Evolutionary conservation across 53 echinoderm and acorn worm species (phyloP).

Genomic region (Hippasteria phrygiana): DNA sequence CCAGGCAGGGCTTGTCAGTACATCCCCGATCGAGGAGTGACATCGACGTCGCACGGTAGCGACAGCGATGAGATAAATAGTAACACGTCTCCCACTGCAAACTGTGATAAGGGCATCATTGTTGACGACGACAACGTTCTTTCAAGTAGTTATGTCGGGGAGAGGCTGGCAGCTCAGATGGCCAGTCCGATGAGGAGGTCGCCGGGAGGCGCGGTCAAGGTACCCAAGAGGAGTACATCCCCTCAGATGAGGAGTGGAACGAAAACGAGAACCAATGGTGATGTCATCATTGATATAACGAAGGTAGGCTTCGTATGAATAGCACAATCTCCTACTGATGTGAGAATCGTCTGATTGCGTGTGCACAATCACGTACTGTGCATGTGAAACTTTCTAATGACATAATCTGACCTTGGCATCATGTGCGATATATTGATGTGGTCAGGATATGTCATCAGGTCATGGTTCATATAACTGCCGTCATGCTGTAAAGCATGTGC

Average conservation of each 20-base stretch:
- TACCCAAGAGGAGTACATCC: conserved; percentile 73
- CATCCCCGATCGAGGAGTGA: conserved; percentile 5
- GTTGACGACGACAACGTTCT: conserved; percentile 56
- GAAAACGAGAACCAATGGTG: conserved; percentile 63
- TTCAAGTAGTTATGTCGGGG: conserved; percentile 81
- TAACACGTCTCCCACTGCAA: conserved; percentile 73
- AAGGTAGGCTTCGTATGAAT: conserved; percentile 47
- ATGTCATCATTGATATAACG: conserved; percentile 64
- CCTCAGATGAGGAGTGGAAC: conserved; percentile 79
- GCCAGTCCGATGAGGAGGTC: conserved; percentile 78
- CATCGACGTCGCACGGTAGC: conserved; percentile 65
- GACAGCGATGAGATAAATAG: conserved; percentile 95
- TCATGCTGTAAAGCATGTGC: too few relatives aligned
- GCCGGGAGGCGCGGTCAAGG: conserved; percentile 62
- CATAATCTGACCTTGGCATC: too few relatives aligned
- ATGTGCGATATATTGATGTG: too few relatives aligned
- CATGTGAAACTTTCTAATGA: too few relatives aligned
- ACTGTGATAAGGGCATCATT: conserved; percentile 22
- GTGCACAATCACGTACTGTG: too few relatives aligned
- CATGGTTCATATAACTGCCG: too few relatives aligned
- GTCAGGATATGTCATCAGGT: too few relatives aligned
- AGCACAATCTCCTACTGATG: neutral
- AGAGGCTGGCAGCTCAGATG: conserved; percentile 75
- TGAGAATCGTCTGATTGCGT: too few relatives aligned
- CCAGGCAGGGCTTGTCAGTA: conserved; percentile 64